phyloP scores from a whole-genome alignment of 1,140 invertebrate species.

The Reticulitermes speratus region DNA sequence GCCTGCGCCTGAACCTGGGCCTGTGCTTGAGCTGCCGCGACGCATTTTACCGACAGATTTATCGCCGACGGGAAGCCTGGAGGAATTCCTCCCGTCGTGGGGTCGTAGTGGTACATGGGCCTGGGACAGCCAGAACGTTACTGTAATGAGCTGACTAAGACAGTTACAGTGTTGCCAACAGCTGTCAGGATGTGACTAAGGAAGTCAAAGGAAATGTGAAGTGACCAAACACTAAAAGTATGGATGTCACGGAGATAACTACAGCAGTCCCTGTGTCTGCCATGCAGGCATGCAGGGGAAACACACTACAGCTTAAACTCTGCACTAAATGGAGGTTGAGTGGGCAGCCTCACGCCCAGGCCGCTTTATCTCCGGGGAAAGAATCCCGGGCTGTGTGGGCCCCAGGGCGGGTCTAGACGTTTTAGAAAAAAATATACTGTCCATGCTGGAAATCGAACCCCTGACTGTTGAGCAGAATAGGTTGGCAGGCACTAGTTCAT shows the following conservation, averaged over 20 bases:
- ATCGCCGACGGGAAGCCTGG: slow-evolving; percentile 74
- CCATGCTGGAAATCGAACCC: too few relatives aligned
- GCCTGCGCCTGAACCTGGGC: slow-evolving; percentile 58
- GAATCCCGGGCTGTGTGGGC: too few relatives aligned
- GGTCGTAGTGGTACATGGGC: slow-evolving; percentile 78
- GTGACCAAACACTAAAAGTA: neutral
- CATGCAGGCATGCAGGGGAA: too few relatives aligned
- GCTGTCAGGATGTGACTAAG: neutral
- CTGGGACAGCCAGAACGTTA: slow-evolving; percentile 47
- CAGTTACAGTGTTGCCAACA: neutral
- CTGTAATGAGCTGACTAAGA: neutral
- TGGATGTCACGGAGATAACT: neutral
- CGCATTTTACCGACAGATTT: slow-evolving; percentile 80
- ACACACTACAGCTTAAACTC: too few relatives aligned
- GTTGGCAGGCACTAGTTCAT: too few relatives aligned
- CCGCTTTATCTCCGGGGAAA: too few relatives aligned
- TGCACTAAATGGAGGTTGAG: too few relatives aligned
- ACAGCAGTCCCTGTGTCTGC: neutral
- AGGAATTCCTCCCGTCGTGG: slow-evolving; percentile 57
- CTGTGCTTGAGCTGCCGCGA: slow-evolving; percentile 49
- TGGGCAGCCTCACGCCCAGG: too few relatives aligned
- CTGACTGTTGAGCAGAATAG: too few relatives aligned
- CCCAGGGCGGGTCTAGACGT: too few relatives aligned
- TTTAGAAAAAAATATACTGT: too few relatives aligned
- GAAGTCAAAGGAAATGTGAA: neutral